Percentiles rank a stretch among this genome's conserved stretches.
These are phyloP conservation scores for Prietella phreatophila DNA, from an alignment of 2,113 vertebrate genomes.

Conservation along the genomic window DNA sequence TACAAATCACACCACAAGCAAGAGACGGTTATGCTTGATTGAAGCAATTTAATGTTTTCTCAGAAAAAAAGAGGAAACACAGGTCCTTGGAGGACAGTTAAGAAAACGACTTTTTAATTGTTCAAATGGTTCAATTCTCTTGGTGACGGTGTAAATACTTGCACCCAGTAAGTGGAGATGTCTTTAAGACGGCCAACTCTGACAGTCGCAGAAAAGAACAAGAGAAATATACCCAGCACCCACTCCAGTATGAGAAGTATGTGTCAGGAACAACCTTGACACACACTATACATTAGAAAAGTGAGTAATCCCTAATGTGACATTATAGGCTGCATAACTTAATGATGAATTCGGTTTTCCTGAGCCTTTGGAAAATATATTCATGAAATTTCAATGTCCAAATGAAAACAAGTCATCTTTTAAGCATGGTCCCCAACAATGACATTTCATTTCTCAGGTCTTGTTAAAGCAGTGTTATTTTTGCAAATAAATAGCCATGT, in stretches of 20 bases:
- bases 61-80: constrained; percentile 58
- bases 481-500: constrained; percentile 74
- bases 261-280: constrained; percentile 57
- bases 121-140: constrained; percentile 79
- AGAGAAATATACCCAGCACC: constrained; percentile 9
- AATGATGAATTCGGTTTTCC: constrained; percentile 74
- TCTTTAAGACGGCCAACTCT: constrained; percentile 21
- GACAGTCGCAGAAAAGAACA: neutral
- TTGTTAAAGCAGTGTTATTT: constrained; percentile 66
- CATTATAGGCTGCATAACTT: constrained; percentile 70
- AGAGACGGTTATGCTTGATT: constrained; percentile 87
- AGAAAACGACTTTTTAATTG: constrained; percentile 99
- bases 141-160: constrained; percentile 83
- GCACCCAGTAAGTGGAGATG: constrained; percentile 70
- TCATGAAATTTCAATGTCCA: constrained; percentile 80
- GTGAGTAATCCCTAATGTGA: constrained; percentile 71
- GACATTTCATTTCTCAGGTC: constrained; percentile 73
- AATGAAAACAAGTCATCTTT: constrained; percentile 75
- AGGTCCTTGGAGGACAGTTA: constrained; percentile 95
- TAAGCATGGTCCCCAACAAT: constrained; percentile 68
- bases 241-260: constrained; percentile 45
- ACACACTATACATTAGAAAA: constrained; percentile 65
- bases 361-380: constrained; percentile 72
- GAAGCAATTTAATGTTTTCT: constrained; percentile 94
- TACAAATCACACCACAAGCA: constrained; percentile 83